A percentile compares a stretch with the other conserved stretches of the same genome.
phyloP scores from a whole-genome alignment of 1,140 invertebrate genomes.

The Aphaenogaster floridana region DNA sequence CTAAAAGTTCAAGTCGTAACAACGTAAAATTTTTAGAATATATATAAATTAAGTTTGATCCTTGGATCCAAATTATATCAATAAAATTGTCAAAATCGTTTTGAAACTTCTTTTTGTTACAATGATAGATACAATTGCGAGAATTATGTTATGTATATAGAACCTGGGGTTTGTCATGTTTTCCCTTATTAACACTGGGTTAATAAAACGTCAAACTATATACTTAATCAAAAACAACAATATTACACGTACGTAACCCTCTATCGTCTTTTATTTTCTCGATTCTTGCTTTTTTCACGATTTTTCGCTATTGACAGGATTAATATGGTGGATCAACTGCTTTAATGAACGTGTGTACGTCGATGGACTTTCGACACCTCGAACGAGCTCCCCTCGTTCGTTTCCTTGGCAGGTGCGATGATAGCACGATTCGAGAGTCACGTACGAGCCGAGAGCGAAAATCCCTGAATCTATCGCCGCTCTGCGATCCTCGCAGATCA shows the following conservation, averaged over 20 bases:
- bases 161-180: neutral
- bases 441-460: conserved; percentile 48
- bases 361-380: conserved; percentile 12
- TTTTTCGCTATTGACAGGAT: neutral
- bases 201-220: neutral
- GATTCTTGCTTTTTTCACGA: neutral
- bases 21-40: no score
- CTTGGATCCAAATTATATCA: neutral
- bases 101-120: neutral
- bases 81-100: neutral
- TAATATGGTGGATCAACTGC: conserved; percentile 12
- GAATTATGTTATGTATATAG: neutral
- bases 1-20: no score
- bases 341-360: conserved; percentile 14
- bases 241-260: neutral
- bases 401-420: conserved; percentile 50
- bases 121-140: neutral
- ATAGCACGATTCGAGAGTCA: conserved; percentile 65
- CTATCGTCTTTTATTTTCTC: neutral
- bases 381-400: conserved; percentile 13
- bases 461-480: conserved; percentile 19
- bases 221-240: neutral
- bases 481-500: conserved; percentile 8
- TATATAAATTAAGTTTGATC: neutral
- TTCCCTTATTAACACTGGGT: neutral